Evolutionary conservation across 1,140 invertebrate species (phyloP).

Genomic region (Ostrea edulis): DNA sequence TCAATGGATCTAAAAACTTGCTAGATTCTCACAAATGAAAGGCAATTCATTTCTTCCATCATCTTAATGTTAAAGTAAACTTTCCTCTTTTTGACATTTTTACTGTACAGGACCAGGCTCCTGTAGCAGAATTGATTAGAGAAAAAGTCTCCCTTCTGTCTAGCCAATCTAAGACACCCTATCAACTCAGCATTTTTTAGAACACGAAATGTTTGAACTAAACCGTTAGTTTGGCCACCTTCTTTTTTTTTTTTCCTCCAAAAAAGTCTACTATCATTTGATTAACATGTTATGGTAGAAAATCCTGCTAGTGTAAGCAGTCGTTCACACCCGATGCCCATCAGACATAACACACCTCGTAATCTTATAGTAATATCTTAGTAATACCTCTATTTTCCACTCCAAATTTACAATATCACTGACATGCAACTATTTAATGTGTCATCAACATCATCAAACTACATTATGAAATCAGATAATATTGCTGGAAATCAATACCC

Average conservation of each 20-base stretch:
- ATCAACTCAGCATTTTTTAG: background rate
- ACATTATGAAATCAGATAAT: background rate
- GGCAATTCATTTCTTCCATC: background rate
- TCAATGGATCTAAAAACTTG: background rate
- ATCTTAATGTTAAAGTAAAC: background rate
- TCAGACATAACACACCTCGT: background rate
- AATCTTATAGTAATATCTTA: background rate
- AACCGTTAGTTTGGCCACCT: background rate
- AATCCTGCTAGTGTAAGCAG: background rate
- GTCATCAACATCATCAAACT: constrained; percentile 15
- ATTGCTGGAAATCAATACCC: background rate
- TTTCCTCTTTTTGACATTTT: constrained; percentile 22
- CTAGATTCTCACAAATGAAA: background rate
- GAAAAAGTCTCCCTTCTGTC: background rate
- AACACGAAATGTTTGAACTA: too few species aligned
- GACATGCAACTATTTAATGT: background rate
- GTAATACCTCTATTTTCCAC: background rate
- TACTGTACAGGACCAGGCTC: background rate
- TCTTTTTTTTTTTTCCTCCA: constrained; percentile 1
- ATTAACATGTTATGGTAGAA: background rate
- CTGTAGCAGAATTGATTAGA: constrained; percentile 8
- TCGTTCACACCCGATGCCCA: background rate
- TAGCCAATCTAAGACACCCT: background rate
- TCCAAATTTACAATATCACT: background rate
- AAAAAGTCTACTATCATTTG: background rate